phyloP scores from a whole-genome alignment of 2,888 invertebrate genomes.

The Dorcus hopei region DNA sequence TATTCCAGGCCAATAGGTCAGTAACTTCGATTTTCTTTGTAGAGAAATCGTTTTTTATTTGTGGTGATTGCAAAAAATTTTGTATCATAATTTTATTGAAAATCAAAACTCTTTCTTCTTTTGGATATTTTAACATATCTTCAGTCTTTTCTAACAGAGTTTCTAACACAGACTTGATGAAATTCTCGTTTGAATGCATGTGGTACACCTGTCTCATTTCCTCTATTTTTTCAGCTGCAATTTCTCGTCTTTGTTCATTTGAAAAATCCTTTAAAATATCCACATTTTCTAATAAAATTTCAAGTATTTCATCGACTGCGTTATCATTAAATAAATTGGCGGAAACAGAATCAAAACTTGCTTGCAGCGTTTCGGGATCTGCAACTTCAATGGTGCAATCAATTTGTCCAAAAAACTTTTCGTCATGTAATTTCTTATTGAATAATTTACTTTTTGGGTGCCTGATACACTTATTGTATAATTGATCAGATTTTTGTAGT shows the following conservation, averaged over 20 bases:
- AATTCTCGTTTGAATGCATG: not conserved
- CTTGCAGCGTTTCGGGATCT: not conserved
- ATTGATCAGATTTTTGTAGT: constrained; percentile 19
- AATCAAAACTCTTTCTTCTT: constrained; percentile 7
- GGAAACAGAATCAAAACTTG: not conserved
- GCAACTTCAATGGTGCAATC: constrained; percentile 38
- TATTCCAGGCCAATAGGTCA: constrained; percentile 53
- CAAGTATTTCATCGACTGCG: not conserved
- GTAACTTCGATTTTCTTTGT: constrained; percentile 34
- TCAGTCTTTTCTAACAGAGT: not conserved
- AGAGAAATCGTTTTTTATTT: not conserved
- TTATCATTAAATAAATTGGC: not conserved
- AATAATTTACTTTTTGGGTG: constrained; percentile 41
- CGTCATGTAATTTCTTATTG: constrained; percentile 34
- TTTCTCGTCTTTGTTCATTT: not conserved
- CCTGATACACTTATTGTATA: constrained; percentile 36
- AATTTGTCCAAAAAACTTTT: constrained; percentile 30
- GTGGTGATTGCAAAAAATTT: not conserved
- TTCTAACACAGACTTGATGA: constrained; percentile 3
- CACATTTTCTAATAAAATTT: constrained; percentile 11
- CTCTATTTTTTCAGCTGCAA: not conserved
- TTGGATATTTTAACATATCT: constrained; percentile 2
- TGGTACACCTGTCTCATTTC: not conserved
- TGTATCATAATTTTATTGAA: constrained; percentile 7
- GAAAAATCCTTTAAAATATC: constrained; percentile 5